A percentile compares a stretch with the other conserved stretches of the same genome.
Evolutionary conservation across 2,113 vertebrate genomes (phyloP).

Genomic region (Pyrgilauda ruficollis): DNA sequence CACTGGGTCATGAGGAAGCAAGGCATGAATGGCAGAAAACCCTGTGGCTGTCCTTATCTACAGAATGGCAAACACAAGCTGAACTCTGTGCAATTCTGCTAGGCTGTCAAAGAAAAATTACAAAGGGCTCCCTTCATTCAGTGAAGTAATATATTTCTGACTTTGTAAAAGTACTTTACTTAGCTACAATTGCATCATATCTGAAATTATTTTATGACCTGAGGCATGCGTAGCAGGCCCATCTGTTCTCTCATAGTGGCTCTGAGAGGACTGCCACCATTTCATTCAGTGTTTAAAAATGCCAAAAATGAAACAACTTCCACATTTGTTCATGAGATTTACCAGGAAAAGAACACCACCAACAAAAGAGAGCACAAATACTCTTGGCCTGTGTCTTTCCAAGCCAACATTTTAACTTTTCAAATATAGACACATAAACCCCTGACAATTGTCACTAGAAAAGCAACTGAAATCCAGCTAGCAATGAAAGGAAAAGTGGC

Average conservation of each 20-base stretch:
- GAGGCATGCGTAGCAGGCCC: slow-evolving; percentile 54
- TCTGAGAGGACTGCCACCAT: slow-evolving; percentile 62
- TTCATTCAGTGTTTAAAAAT: slow-evolving; percentile 61
- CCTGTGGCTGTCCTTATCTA: slow-evolving; percentile 77
- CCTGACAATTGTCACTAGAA: neutral
- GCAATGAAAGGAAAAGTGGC: neutral
- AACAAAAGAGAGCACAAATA: slow-evolving; percentile 14
- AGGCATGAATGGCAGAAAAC: slow-evolving; percentile 79
- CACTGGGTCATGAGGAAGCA: slow-evolving; percentile 73
- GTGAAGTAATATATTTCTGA: slow-evolving; percentile 70
- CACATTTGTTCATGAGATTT: slow-evolving; percentile 60
- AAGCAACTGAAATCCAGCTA: slow-evolving; percentile 7
- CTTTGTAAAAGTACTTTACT: slow-evolving; percentile 70
- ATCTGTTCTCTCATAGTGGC: slow-evolving; percentile 73
- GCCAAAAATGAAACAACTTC: slow-evolving; percentile 57
- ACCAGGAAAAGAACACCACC: neutral
- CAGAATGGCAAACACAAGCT: slow-evolving; percentile 74
- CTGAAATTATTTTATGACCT: slow-evolving; percentile 75
- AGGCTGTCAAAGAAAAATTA: slow-evolving; percentile 68
- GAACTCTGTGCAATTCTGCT: slow-evolving; percentile 56
- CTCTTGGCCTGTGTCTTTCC: neutral
- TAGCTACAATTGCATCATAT: slow-evolving; percentile 68
- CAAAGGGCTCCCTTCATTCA: slow-evolving; percentile 56
- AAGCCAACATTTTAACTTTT: slow-evolving; percentile 37
- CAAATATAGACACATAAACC: neutral